Base-by-base conservation (phyloP, 2,888 invertebrate genomes). In the Eledona agricola region DNA sequence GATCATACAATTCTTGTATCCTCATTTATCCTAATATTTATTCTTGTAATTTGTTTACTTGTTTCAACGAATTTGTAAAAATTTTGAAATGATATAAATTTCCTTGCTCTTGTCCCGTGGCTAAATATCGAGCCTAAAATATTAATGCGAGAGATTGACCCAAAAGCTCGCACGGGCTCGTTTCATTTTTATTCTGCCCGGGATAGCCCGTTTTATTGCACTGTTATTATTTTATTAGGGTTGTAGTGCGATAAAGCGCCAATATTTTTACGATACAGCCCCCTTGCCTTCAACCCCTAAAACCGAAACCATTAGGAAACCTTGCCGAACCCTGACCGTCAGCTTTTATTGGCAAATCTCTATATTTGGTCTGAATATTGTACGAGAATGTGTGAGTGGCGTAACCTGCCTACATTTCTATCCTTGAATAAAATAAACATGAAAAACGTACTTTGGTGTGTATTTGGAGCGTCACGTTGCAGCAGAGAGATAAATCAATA, bases 271-370 rank as follows among this genome's bases (percentile, higher is more conserved):
- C 9, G 28, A 10, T 12, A 40, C 26, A 40, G 40, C 7, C 17
- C 10, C 9, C 29, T 40, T 40, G 40, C 40, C 19, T 40, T 28
- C 40, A 40, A 38, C 40, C n/a, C n/a, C n/a, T n/a, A n/a, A 28
- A 20, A 28, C 28, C 26, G 10, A 40, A 13, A 29, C 29, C 7
- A 29, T 42, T 42, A 42, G 29, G 16, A 40, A 9, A 26, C 17
- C 20, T 31, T 26, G 20, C 29, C 22, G 29, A 29, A 19, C 42
- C 29, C 28, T 42, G 29, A 29, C 42, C 42, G 29, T 35, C 22
- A 31, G 42, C 42, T 42, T 42, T 42, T 42, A 42, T 42, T 42
- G 42, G 29, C 42, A 42, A 40, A 31, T 42, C 42, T 42, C 31
- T 29, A 42, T 31, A 31, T 42, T 29, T 42, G 31, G 29, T 17